Evolutionary conservation across 1,140 invertebrate genomes (phyloP), one percentile per base, ranked within the genome.

Genomic region (Centruroides sculpturatus): DNA sequence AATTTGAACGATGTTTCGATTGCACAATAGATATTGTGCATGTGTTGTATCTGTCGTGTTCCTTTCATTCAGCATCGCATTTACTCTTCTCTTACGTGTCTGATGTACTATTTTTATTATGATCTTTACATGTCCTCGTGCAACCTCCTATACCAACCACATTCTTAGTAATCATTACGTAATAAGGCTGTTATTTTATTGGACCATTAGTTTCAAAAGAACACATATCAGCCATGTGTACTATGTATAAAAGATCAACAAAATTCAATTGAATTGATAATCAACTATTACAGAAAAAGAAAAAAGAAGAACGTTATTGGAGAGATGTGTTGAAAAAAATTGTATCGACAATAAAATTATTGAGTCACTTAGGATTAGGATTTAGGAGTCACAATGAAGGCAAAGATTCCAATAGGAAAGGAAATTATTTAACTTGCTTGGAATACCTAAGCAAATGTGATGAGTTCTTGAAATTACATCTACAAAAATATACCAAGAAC

Each of bases 351-450:
- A 56, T 56, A 23, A 56, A 56, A 47, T 56, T 56, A 41, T 56
- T 56, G 55, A 56, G 36, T 56, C n/a, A 11, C 12, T 58, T 58
- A 58, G 57, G 57, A 51, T 58, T 41, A 48, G 35, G 12, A 47
- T 57, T 58, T 51, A 58, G 3, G 34, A 3, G 57, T 58, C 57
- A 58, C 47, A 1, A 58, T 35, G 57, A 58, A 58, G 49, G 57
- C 48, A 49, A 58, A 51, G 57, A 58, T 49, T 58, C 57, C 46
- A 57, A 12, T 23, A 57, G 56, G 35, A 57, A 57, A 57, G 56
- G 56, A 47, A 57, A 57, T n/a, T 57, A 57, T 47, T 58, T 58
- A 51, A 50, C 57, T 13, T 58, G 57, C 23, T 58, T 58, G 57
- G 57, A 58, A 49, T 7, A 58, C 34, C 49, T 58, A 41, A 50